phyloP scores from a whole-genome alignment of 2,888 invertebrate species.

The Herminia tarsipennalis region DNA sequence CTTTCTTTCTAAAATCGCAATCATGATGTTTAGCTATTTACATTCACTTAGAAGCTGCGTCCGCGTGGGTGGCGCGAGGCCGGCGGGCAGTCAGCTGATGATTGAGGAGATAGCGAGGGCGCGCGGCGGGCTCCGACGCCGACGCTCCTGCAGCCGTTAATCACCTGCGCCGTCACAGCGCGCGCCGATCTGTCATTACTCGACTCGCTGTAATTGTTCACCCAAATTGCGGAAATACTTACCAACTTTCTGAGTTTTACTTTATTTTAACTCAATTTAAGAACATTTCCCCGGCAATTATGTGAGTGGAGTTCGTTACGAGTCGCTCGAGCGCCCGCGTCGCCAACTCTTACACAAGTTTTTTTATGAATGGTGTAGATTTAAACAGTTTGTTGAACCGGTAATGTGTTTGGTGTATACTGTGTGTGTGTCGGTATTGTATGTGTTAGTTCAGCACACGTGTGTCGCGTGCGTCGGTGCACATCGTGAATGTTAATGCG shows the following conservation, averaged over 20 bases:
- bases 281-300: slow-evolving; percentile 8
- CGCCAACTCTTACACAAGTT: slow-evolving; percentile 1
- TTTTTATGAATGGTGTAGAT: not conserved
- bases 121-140: not conserved
- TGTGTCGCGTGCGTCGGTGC: no score
- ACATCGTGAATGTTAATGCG: no score
- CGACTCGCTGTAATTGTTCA: slow-evolving; percentile 1
- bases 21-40: no score
- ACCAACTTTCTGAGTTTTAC: slow-evolving; percentile 7
- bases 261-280: slow-evolving; percentile 13
- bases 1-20: no score
- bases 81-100: no score
- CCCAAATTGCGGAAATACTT: slow-evolving; percentile 3
- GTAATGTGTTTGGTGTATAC: no score
- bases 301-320: slow-evolving; percentile 1
- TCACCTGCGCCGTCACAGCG: not conserved
- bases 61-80: no score
- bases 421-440: no score
- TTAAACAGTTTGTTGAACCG: not conserved
- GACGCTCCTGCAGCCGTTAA: not conserved
- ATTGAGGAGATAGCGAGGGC: not conserved
- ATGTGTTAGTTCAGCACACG: no score
- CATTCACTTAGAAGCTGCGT: no score
- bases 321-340: not conserved
- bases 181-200: slow-evolving; percentile 1